Evolutionary conservation across 2,888 invertebrate species (phyloP).

Genomic region (Apomyelois bistriatella): DNA sequence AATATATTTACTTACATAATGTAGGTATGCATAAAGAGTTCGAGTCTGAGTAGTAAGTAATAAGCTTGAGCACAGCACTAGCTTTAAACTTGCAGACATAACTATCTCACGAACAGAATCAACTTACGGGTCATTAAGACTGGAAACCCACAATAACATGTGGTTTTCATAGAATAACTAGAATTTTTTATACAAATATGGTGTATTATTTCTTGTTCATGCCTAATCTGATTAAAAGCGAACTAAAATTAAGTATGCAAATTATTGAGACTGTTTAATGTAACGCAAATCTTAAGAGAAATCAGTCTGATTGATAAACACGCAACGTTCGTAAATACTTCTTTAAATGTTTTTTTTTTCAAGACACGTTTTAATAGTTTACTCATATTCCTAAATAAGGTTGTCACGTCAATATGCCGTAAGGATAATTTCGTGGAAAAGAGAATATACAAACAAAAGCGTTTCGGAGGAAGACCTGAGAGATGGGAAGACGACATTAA

Average conservation of each 20-base stretch:
- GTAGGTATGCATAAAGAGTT: no score
- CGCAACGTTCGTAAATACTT: neutral
- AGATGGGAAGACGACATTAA: no score
- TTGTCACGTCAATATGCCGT: no score
- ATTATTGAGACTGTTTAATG: conserved; percentile 1
- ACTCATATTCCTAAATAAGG: no score
- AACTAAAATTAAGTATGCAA: conserved; percentile 15
- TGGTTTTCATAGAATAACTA: neutral
- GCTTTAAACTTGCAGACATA: conserved; percentile 28
- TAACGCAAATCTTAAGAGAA: conserved; percentile 1
- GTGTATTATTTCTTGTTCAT: conserved; percentile 19
- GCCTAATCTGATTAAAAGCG: conserved; percentile 18
- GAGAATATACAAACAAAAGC: no score
- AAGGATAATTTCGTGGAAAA: no score
- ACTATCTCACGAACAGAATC: conserved; percentile 57
- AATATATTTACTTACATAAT: no score
- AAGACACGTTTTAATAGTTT: no score
- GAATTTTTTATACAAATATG: neutral
- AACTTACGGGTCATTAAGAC: conserved; percentile 38
- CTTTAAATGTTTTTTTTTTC: no score
- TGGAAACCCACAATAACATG: conserved; percentile 20
- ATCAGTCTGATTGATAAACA: conserved; percentile 3
- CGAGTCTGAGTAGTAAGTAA: no score
- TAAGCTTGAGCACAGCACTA: no score
- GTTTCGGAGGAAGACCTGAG: no score